These are phyloP conservation scores for Phaethon lepturus DNA, from an alignment of 2,113 vertebrate species.

Conservation along the genomic window DNA sequence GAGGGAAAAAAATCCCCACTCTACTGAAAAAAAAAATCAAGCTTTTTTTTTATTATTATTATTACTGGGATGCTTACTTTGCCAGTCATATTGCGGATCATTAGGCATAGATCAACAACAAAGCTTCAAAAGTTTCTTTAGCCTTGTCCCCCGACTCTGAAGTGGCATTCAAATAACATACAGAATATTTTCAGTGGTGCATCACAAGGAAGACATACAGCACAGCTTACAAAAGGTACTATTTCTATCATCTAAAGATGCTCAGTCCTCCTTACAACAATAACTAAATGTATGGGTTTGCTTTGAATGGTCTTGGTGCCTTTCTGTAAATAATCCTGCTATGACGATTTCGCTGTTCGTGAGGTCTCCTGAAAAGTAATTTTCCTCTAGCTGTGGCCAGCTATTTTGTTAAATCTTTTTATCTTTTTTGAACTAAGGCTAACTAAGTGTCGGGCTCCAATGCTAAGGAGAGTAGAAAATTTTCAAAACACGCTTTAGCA, in stretches of 20 bases:
- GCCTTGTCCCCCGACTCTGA: neutral
- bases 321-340: neutral
- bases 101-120: neutral
- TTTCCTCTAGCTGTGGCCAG: neutral
- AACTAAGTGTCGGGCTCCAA: neutral
- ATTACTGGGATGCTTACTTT: neutral
- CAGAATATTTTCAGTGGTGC: neutral
- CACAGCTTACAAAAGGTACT: neutral
- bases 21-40: neutral
- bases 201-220: neutral
- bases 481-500: neutral
- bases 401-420: neutral
- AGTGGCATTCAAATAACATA: neutral
- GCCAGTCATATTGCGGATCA: neutral
- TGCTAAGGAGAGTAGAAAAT: neutral
- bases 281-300: neutral
- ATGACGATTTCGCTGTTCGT: neutral
- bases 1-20: neutral
- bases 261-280: neutral
- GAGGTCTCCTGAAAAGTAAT: neutral
- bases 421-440: neutral
- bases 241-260: neutral
- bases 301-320: neutral
- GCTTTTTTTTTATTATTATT: neutral
- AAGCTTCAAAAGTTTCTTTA: neutral